Evolutionary conservation across 2,797 vertebrate species (phyloP).

Genomic region (Dallia pectoralis): DNA sequence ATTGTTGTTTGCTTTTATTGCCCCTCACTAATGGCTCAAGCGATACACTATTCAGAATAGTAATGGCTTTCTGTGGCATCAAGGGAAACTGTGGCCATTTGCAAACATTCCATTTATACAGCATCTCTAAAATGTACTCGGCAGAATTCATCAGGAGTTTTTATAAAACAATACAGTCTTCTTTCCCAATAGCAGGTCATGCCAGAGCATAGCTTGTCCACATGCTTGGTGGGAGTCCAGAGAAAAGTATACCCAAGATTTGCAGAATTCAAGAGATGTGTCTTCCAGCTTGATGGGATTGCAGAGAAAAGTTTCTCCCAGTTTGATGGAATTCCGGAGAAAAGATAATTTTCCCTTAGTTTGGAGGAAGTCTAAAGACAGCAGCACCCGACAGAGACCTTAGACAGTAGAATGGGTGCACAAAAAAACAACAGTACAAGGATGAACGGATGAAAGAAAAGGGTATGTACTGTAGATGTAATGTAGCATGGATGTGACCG

Average conservation of each 20-base stretch:
- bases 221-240: not conserved
- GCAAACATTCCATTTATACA: not conserved
- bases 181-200: not conserved
- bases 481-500: not conserved
- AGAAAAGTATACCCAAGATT: not conserved
- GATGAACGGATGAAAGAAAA: not conserved
- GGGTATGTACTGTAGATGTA: not conserved
- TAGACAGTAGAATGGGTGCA: not conserved
- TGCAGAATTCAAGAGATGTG: too few relatives aligned
- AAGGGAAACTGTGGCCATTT: not conserved
- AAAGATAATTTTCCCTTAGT: not conserved
- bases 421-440: not conserved
- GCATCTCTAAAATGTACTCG: not conserved
- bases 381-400: not conserved
- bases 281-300: not conserved
- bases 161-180: not conserved
- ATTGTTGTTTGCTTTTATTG: slow-evolving; percentile 11
- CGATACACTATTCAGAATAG: not conserved
- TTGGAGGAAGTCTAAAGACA: not conserved
- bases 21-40: not conserved
- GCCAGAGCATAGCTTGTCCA: not conserved
- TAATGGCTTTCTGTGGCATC: not conserved
- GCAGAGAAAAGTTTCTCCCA: not conserved
- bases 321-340: not conserved
- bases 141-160: not conserved